phyloP scores from a whole-genome alignment of 30 jellyfish, hydroid and myxozoan genomes.

The Turritopsis rubra region DNA sequence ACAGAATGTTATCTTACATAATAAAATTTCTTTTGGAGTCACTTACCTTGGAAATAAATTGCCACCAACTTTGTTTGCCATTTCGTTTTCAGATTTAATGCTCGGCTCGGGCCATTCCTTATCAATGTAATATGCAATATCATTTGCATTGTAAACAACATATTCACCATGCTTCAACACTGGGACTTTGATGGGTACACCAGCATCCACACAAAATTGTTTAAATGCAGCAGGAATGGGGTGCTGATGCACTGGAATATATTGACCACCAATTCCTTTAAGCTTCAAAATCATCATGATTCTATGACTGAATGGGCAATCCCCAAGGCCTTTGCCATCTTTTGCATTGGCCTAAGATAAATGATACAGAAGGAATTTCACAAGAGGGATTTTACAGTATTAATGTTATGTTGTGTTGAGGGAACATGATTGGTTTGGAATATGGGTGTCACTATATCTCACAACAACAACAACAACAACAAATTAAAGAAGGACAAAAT shows the following conservation, averaged over 20 bases:
- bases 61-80: slow-evolving; percentile 69
- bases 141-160: slow-evolving; percentile 78
- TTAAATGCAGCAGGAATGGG: slow-evolving; percentile 69
- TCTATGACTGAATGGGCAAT: slow-evolving; percentile 93
- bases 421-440: too few species aligned
- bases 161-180: slow-evolving; percentile 74
- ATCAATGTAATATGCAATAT: slow-evolving; percentile 79
- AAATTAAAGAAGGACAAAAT: too few species aligned
- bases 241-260: slow-evolving; percentile 65
- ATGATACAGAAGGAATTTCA: not conserved
- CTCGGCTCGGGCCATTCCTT: slow-evolving; percentile 72
- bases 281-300: slow-evolving; percentile 69
- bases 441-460: too few species aligned
- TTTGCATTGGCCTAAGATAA: slow-evolving; percentile 75
- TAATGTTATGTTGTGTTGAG: too few species aligned
- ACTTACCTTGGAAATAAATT: slow-evolving; percentile 53
- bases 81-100: slow-evolving; percentile 41
- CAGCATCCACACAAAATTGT: slow-evolving; percentile 68
- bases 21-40: too few species aligned
- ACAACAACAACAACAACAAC: too few species aligned
- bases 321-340: slow-evolving; percentile 82
- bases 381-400: too few species aligned
- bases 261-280: slow-evolving; percentile 73
- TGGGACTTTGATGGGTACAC: slow-evolving; percentile 84
- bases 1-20: too few species aligned